A percentile compares a stretch with the other conserved stretches of the same genome.
Conservation (phyloP, 2,113 vertebrate genomes). For the Athene noctua region DNA sequence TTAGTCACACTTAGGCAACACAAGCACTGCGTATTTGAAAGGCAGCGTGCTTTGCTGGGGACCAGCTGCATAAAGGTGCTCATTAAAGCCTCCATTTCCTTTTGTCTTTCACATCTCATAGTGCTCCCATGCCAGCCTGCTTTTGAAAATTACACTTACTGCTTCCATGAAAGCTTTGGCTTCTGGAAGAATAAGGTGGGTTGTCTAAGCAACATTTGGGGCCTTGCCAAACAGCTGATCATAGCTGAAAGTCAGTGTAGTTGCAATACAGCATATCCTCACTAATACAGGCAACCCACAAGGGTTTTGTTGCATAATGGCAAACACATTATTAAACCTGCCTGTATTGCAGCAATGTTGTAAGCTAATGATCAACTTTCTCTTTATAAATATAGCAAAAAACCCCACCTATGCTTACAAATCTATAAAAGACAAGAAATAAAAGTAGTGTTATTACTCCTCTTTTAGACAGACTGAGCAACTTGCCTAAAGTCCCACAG, state of each 20-base stretch:
- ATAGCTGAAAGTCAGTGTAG: neutral
- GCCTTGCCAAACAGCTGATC: neutral
- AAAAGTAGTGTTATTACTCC: neutral
- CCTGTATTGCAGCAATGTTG: neutral
- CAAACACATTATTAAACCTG: neutral
- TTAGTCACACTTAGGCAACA: neutral
- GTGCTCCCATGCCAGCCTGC: neutral
- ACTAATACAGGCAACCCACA: neutral
- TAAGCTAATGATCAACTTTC: neutral
- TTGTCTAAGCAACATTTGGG: neutral
- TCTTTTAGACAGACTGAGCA: neutral
- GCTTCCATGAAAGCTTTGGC: neutral
- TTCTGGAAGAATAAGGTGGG: neutral
- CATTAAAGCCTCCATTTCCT: neutral
- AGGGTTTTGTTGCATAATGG: neutral
- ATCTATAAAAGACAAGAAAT: neutral
- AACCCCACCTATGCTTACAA: rapidly evolving
- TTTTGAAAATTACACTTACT: neutral
- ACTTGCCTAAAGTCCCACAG: neutral
- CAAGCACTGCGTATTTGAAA: rapidly evolving
- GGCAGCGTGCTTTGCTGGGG: neutral
- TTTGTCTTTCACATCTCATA: neutral
- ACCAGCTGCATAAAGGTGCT: constrained; percentile 8
- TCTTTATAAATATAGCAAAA: neutral
- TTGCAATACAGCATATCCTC: neutral